Base-by-base conservation (phyloP, 2,888 invertebrate species). In the Dorcus hopei region DNA sequence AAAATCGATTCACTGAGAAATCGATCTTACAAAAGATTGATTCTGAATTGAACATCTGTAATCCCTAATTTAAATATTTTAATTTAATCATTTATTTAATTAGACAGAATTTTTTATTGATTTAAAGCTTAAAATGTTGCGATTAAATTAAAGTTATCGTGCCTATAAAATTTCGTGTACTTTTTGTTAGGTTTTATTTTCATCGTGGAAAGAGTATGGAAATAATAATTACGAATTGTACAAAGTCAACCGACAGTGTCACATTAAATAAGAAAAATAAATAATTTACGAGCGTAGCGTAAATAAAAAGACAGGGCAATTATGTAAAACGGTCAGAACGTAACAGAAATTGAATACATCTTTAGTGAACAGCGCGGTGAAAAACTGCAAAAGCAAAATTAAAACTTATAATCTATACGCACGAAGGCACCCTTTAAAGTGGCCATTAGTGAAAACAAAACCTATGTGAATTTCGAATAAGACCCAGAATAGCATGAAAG, bases 401-500 rank as follows among this genome's bases (percentile, higher is more conserved):
- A 69, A 69, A 70, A 68, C 67, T 69, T 65, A 68, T 69, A 68
- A 68, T 69, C 69, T 68, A 66, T 61, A 66, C 67, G 66, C 66
- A 63, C 55, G 63, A 65, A 52, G 62, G 75, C 72, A 69, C 71
- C 74, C 71, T 76, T 75, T 70, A 68, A 70, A 65, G 66, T 65
- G 58, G 61, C 68, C 68, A 70, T 69, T 67, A 70, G 63, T 65
- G 66, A 70, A 74, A 73, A 71, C 63, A 68, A 68, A 69, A 70
- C 73, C 66, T 73, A 74, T 70, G 72, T 66, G 63, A 67, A 68
- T 69, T 61, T 57, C 61, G 68, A 70, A 74, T 76, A 76, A 75
- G 75, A 73, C 66, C 71, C 74, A 77, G 75, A 77, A 77, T 77
- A 75, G 77, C 76, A 71, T 72, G 70, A 73, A 73, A 69, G 71